Conservation (phyloP, 2,888 invertebrate species). For the Invenusta paracnida region DNA sequence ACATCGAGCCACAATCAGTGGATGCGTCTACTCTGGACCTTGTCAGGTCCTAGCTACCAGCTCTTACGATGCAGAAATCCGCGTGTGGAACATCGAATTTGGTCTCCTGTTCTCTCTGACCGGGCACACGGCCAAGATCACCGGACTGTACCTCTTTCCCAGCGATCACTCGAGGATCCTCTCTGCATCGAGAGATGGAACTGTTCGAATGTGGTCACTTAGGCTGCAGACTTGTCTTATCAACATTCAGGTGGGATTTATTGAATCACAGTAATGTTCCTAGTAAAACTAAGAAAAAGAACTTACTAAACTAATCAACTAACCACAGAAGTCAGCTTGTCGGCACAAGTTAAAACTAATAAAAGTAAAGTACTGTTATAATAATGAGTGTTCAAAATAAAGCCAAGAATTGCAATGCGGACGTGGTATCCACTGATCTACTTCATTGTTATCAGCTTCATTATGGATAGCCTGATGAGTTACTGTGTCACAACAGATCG, state of each 20-base stretch:
- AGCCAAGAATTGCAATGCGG: no score
- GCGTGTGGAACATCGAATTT: constrained; percentile 24
- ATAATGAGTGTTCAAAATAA: no score
- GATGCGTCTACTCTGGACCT: constrained; percentile 54
- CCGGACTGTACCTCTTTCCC: constrained; percentile 55
- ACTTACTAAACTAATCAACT: no score
- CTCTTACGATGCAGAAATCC: constrained; percentile 56
- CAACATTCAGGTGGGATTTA: constrained; percentile 45
- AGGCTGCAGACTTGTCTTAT: constrained; percentile 37
- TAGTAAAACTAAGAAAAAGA: no score
- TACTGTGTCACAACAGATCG: no score
- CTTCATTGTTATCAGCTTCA: no score
- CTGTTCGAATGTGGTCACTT: constrained; percentile 57
- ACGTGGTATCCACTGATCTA: no score
- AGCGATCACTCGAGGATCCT: constrained; percentile 53
- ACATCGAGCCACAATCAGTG: constrained; percentile 57
- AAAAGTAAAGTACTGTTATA: no score
- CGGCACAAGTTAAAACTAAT: no score
- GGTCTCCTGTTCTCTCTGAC: neutral
- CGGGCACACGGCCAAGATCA: constrained; percentile 58
- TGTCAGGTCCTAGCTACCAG: constrained; percentile 55
- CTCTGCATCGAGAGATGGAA: constrained; percentile 58
- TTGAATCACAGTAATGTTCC: no score
- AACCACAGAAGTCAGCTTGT: no score
- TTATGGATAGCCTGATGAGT: no score